These are phyloP conservation scores for Andrena bucephala DNA, from an alignment of 2,888 invertebrate genomes.

Conservation along the genomic window DNA sequence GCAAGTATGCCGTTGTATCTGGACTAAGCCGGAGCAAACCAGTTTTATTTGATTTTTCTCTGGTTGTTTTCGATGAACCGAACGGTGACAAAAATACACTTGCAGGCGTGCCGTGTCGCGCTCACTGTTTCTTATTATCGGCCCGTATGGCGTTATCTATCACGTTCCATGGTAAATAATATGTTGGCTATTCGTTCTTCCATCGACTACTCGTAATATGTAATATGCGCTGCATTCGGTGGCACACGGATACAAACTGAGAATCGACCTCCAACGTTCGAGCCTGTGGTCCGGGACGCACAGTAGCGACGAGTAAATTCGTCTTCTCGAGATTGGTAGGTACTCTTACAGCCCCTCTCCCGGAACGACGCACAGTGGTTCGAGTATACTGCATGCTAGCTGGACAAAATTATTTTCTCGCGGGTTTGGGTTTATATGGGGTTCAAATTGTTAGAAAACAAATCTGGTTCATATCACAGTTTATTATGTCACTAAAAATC, in stretches of 20 bases:
- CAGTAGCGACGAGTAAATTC: background rate
- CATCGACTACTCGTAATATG: background rate
- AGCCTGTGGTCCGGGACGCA: background rate
- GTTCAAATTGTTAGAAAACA: too few relatives aligned
- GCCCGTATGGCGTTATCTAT: constrained; percentile 39
- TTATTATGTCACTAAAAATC: too few relatives aligned
- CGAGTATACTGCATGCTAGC: too few relatives aligned
- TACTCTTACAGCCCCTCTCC: background rate
- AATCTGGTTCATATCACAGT: too few relatives aligned
- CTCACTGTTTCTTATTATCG: constrained; percentile 40
- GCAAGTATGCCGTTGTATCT: constrained; percentile 41
- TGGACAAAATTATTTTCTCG: too few relatives aligned
- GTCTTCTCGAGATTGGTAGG: background rate
- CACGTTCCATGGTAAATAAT: constrained; percentile 34
- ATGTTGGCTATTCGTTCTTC: background rate
- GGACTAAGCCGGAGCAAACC: constrained; percentile 59
- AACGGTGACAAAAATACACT: constrained; percentile 44
- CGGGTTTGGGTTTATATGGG: too few relatives aligned
- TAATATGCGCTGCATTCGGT: background rate
- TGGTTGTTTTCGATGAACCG: constrained; percentile 56
- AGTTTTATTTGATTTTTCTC: constrained; percentile 65
- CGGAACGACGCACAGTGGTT: background rate
- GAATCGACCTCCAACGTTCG: background rate
- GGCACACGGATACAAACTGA: background rate
- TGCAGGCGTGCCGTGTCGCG: background rate